Base-by-base conservation (phyloP, 2,888 invertebrate species). In the Resseliella maxima region DNA sequence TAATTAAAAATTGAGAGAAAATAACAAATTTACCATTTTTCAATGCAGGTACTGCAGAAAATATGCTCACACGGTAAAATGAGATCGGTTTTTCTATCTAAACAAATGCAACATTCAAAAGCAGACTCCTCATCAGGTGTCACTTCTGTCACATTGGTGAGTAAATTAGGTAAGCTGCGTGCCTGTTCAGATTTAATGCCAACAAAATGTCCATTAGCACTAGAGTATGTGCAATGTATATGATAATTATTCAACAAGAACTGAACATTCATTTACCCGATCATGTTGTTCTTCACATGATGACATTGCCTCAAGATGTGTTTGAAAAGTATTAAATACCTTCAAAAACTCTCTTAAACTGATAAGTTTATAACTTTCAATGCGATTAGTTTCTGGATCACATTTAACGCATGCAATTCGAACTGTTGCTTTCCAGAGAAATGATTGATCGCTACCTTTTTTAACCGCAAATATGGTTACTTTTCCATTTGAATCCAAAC, bases 371-470 rank as follows among this genome's bases (percentile, higher is more conserved):
- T 92, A 93, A 6, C 92, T 93, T 87, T 93, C 93, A 41, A 94
- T 92, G 89, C 92, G 90, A 85, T 92, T 90, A 6, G 92, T 92
- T 31, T 88, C 88, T 0, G 92, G 92, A 89, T 94, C 92, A 41
- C 93, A 90, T 90, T 93, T 93, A n/a, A 93, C 92, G 88, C 94
- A 94, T 41, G 93, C 93, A 88, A 95, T 93, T 89, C 93, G 92
- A 0, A 95, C 93, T 0, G 94, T 94, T 0, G 93, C 94, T 89
- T 94, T 94, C 95, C 95, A 95, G 50, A 95, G 90, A 36, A 94
- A 89, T 0, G 94, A 92, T 0, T 92, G 91, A 89, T 94, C 94
- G 3, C 94, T 93, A 2, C 94, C 94, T 87, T 92, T 92, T 89
- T 94, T 94, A 0, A 95, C 92, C 85, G 93, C 92, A 90, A 95